Evolutionary conservation across 2,797 vertebrate species (phyloP).

Genomic region (Falco berigora): DNA sequence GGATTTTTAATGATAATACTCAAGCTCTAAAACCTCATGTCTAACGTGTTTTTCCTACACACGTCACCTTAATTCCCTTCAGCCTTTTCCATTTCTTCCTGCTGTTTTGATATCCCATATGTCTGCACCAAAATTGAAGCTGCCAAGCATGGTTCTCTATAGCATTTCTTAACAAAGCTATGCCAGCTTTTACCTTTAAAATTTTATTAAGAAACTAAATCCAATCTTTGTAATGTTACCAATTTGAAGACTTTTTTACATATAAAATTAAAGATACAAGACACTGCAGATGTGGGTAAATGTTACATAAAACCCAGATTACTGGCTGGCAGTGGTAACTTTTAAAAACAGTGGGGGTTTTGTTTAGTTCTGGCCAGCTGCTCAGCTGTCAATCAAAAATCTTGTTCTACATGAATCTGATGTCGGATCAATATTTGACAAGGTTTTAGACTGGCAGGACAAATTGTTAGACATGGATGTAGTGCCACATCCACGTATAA

Average conservation of each 20-base stretch:
- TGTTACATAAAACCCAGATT: conserved; percentile 35
- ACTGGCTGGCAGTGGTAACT: background rate
- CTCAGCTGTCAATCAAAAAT: conserved; percentile 63
- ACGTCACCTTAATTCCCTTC: background rate
- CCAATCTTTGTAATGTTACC: background rate
- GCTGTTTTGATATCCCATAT: background rate
- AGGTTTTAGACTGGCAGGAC: conserved; percentile 57
- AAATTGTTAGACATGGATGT: conserved; percentile 47
- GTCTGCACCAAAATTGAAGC: conserved; percentile 42
- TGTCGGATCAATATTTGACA: conserved; percentile 42
- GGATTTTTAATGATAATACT: background rate
- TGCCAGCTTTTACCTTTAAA: conserved; percentile 29
- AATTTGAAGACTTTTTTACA: background rate
- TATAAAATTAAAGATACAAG: conserved; percentile 32
- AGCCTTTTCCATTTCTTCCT: background rate
- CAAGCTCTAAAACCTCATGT: background rate
- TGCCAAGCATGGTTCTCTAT: background rate
- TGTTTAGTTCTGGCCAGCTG: conserved; percentile 46
- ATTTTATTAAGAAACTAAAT: conserved; percentile 55
- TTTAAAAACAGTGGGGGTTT: conserved; percentile 47
- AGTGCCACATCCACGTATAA: conserved; percentile 41
- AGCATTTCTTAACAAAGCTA: conserved; percentile 2
- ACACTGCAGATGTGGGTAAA: background rate
- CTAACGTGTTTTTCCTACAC: background rate
- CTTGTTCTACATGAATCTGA: conserved; percentile 54